phyloP scores from a whole-genome alignment of 2,113 vertebrate species.

The Bos indicus region DNA sequence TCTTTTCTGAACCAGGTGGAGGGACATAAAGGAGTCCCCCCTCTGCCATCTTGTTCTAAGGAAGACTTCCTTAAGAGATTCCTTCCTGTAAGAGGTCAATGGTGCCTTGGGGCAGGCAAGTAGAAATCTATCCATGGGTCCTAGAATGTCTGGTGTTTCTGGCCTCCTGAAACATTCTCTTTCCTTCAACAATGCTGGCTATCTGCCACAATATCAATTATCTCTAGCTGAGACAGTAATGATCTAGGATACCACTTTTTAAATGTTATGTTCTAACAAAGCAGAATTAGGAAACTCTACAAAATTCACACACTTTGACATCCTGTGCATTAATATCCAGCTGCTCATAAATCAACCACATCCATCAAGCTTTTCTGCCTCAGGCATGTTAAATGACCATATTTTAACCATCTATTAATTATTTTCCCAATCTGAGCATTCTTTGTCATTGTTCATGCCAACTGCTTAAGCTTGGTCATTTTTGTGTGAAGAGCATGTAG shows the following conservation, averaged over 20 bases:
- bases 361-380: neutral
- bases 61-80: neutral
- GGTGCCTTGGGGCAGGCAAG: neutral
- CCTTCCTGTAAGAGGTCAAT: neutral
- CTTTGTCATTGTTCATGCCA: neutral
- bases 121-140: neutral
- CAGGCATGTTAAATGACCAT: neutral
- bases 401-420: neutral
- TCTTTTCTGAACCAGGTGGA: neutral
- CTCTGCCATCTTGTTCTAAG: neutral
- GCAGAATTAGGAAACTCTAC: slow-evolving; percentile 43
- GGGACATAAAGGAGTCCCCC: neutral
- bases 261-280: slow-evolving; percentile 45
- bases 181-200: slow-evolving; percentile 41
- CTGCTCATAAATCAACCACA: slow-evolving; percentile 6
- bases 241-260: slow-evolving; percentile 44
- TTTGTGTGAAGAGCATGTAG: neutral
- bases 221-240: neutral
- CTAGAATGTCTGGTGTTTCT: neutral
- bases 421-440: neutral
- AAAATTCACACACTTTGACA: slow-evolving; percentile 8
- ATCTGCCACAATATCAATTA: slow-evolving; percentile 9
- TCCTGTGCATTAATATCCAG: slow-evolving; percentile 35
- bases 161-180: neutral
- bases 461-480: neutral